A percentile compares a stretch with the other conserved stretches of the same genome.
phyloP scores from a whole-genome alignment of 2,113 vertebrate genomes.

The Abramis brama region DNA sequence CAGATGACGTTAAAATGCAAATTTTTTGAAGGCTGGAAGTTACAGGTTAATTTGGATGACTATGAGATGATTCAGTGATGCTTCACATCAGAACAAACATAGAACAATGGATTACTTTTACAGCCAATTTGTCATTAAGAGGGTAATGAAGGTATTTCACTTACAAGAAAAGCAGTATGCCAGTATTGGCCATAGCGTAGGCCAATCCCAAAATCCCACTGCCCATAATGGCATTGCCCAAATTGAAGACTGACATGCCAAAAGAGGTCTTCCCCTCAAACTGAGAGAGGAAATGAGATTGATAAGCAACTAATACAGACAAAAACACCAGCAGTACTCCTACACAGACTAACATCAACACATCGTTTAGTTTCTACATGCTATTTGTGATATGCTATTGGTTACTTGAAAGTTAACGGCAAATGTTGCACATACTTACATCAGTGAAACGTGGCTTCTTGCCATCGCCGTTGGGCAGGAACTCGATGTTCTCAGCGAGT shows the following conservation, averaged over 20 bases:
- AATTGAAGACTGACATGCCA: constrained; percentile 98
- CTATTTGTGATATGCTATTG: background rate
- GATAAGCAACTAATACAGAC: background rate
- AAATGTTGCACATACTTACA: constrained; percentile 71
- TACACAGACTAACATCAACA: background rate
- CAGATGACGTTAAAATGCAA: background rate
- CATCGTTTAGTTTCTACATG: background rate
- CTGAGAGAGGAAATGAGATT: constrained; percentile 68
- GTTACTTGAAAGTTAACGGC: background rate
- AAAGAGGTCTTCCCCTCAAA: constrained; percentile 98
- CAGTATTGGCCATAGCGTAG: constrained; percentile 98
- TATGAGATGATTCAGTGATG: background rate
- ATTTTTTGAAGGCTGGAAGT: background rate
- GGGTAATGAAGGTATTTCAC: constrained; percentile 61
- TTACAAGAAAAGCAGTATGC: constrained; percentile 96
- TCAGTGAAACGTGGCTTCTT: constrained; percentile 93
- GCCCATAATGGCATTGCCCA: constrained; percentile 99
- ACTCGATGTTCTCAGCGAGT: constrained; percentile 81
- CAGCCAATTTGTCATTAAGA: background rate
- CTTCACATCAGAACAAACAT: constrained; percentile 8
- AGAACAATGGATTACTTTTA: background rate
- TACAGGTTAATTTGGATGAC: constrained; percentile 10
- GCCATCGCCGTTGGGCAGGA: constrained; percentile 79
- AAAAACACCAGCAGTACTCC: background rate
- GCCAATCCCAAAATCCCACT: constrained; percentile 96